Evolutionary conservation across 1,140 invertebrate species (phyloP).

Genomic region (Megalopta genalis): DNA sequence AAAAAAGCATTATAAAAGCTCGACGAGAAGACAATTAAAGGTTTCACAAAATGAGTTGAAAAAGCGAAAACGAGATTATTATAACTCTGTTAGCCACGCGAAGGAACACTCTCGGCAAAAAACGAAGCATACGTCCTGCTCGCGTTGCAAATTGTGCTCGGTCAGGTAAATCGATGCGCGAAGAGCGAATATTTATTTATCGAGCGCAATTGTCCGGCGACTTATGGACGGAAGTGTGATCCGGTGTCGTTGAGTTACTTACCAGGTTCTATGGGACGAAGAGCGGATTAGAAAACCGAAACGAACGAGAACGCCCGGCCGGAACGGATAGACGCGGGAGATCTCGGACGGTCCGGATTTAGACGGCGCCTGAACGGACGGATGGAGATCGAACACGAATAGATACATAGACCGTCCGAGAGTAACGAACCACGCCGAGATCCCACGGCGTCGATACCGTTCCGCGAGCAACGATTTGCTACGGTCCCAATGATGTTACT

Average conservation of each 20-base stretch:
- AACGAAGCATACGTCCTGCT: too few relatives aligned
- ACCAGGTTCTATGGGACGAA: slow-evolving; percentile 40
- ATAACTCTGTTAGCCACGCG: too few relatives aligned
- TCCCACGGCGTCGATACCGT: slow-evolving; percentile 42
- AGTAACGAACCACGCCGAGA: background rate
- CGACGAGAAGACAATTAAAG: too few relatives aligned
- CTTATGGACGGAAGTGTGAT: background rate
- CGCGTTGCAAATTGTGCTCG: too few relatives aligned
- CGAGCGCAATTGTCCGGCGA: background rate
- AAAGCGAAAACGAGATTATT: too few relatives aligned
- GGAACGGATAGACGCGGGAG: slow-evolving; percentile 17
- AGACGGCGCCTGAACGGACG: background rate
- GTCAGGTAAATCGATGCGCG: too few relatives aligned
- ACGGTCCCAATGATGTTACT: slow-evolving; percentile 48
- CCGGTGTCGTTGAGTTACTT: slow-evolving; percentile 52
- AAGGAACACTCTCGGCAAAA: too few relatives aligned
- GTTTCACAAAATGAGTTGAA: too few relatives aligned
- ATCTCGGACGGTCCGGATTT: slow-evolving; percentile 8
- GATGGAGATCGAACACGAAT: background rate
- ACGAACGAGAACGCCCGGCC: slow-evolving; percentile 26
- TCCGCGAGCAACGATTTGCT: slow-evolving; percentile 40
- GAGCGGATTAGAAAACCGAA: slow-evolving; percentile 35
- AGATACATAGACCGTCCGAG: background rate
- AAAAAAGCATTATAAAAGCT: too few relatives aligned
- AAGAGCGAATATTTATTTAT: too few relatives aligned